Evolutionary conservation across 2,888 invertebrate genomes (phyloP), one percentile per base, ranked within the genome.

Genomic region (Branchinecta sandiegonensis): DNA sequence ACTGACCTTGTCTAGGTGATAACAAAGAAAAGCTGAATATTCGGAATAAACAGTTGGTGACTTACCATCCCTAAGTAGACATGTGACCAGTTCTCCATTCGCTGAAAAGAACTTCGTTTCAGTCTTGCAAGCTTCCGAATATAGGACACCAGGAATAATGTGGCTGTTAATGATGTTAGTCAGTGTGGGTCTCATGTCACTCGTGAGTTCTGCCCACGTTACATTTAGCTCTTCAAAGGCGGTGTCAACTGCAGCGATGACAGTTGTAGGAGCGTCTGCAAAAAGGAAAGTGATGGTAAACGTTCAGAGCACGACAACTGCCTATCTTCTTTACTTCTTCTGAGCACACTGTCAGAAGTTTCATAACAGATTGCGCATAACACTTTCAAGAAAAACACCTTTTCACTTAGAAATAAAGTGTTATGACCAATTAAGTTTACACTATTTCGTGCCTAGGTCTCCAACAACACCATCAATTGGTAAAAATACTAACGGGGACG

Each of bases 11-110:
- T 37, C 37, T 6, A 37, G 37, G 37, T 37, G 3, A 37, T 37
- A 0, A 37, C 37, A 37, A 37, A 37, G 37, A 37, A 37, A n/a
- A 23, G 23, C 23, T 23, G 23, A 23, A 37, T 6, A 37, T 37
- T 6, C 37, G 2, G 37, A 37, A 37, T 37, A 37, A 37, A 37
- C 37, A 37, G 37, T 37, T 5, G 37, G 4, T 37, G 14, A 66
- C n/a, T 50, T 67, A 67, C 67, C 67, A n/a, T 67, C 48, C 48
- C 17, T 47, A 17, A 48, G 48, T n/a, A 46, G 37, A 47, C 67
- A 67, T 11, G 48, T 48, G 48, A 67, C 48, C 47, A 67, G n/a
- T 17, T 48, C 37, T 13, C 67, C 67, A 47, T 47, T 67, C n/a
- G 48, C 48, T 17, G 48, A 48, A 2, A 48, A 48, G 12, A 67